phyloP scores from a whole-genome alignment of 1,140 invertebrate species.

The Drosophila aff. region DNA sequence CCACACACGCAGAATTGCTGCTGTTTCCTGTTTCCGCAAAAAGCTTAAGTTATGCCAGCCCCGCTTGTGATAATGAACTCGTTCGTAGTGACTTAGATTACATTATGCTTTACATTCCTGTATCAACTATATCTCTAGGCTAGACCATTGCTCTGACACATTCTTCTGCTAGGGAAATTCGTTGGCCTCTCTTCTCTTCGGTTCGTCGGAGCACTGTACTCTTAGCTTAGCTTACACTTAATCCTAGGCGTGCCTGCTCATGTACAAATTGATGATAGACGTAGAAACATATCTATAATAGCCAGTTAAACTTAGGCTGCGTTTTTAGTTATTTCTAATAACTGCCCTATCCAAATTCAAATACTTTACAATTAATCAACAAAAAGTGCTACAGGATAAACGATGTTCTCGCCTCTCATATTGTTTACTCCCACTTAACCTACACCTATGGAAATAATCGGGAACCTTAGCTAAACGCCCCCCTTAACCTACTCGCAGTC shows the following conservation, averaged over 20 bases:
- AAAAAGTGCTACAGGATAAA: constrained; percentile 59
- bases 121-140: constrained; percentile 39
- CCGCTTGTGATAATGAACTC: constrained; percentile 37
- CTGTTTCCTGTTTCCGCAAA: constrained; percentile 13
- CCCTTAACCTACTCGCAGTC: constrained; percentile 30
- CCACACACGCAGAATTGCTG: constrained; percentile 16
- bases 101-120: constrained; percentile 52
- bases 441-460: constrained; percentile 28
- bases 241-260: constrained; percentile 70
- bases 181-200: constrained; percentile 57
- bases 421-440: constrained; percentile 56
- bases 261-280: constrained; percentile 77
- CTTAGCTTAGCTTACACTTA: constrained; percentile 56
- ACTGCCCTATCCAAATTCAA: constrained; percentile 62
- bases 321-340: constrained; percentile 81
- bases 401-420: constrained; percentile 23
- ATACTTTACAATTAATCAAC: constrained; percentile 81
- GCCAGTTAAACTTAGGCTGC: constrained; percentile 54
- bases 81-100: constrained; percentile 41
- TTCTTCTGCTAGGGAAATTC: constrained; percentile 69
- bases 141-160: constrained; percentile 19
- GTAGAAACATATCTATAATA: constrained; percentile 63
- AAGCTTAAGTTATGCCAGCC: constrained; percentile 17
- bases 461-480: constrained; percentile 44
- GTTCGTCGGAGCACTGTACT: constrained; percentile 21